phyloP scores from a whole-genome alignment of 2,113 vertebrate genomes.

The Cryptotis parvus region DNA sequence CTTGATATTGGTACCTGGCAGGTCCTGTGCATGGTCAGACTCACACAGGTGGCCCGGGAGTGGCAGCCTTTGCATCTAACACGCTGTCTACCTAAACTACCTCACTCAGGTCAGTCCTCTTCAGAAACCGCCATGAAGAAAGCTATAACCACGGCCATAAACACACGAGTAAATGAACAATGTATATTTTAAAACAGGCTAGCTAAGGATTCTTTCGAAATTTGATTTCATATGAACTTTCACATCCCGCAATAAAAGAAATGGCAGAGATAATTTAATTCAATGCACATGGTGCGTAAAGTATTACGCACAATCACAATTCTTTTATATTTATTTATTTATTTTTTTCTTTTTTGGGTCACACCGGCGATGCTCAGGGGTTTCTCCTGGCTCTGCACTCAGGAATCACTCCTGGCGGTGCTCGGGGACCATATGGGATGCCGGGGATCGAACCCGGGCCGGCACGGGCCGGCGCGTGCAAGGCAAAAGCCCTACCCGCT shows the following conservation, averaged over 20 bases:
- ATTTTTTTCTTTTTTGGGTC: too few species aligned
- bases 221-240: constrained; percentile 35
- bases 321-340: background rate
- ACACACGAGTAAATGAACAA: background rate
- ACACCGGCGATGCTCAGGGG: too few species aligned
- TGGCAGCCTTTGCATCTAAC: background rate
- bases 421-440: too few species aligned
- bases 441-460: too few species aligned
- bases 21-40: too few species aligned
- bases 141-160: background rate
- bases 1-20: too few species aligned
- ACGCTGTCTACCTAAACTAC: background rate
- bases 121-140: background rate
- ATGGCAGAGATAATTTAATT: background rate
- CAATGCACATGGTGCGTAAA: background rate
- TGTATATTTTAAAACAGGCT: background rate
- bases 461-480: too few species aligned
- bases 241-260: constrained; percentile 25
- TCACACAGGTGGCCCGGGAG: too few species aligned
- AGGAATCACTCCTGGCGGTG: too few species aligned
- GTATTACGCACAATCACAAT: background rate
- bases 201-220: constrained; percentile 30
- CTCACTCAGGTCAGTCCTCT: background rate
- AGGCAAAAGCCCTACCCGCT: too few species aligned
- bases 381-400: too few species aligned